Conservation (phyloP, 2,888 invertebrate species). For the Loripinus fragilis region DNA sequence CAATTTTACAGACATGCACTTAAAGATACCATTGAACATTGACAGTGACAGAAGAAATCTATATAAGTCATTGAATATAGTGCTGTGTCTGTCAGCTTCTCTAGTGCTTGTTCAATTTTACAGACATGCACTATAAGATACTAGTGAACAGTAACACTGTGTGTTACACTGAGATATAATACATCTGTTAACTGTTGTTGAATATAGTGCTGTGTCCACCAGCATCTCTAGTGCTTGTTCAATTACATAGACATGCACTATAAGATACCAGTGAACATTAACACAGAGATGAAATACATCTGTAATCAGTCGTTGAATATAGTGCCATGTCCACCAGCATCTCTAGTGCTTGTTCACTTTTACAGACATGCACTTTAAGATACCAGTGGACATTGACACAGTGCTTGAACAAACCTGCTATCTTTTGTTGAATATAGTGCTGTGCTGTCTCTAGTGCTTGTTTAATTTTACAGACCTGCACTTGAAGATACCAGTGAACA, state of each 20-base stretch:
- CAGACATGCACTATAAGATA: background rate
- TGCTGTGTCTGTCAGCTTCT: too few species aligned
- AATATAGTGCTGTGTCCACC: background rate
- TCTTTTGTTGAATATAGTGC: too few species aligned
- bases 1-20: background rate
- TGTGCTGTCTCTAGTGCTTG: too few species aligned
- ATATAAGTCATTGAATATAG: too few species aligned
- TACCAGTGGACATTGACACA: too few species aligned
- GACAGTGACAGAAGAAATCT: too few species aligned
- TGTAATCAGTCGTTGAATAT: too few species aligned
- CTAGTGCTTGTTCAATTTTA: constrained; percentile 3
- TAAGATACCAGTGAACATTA: background rate
- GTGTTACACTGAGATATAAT: background rate
- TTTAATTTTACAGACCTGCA: too few species aligned
- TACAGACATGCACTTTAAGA: constrained; percentile 2
- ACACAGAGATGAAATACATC: background rate
- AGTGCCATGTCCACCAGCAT: too few species aligned
- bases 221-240: background rate
- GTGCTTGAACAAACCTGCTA: background rate
- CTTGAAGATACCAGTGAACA: too few species aligned
- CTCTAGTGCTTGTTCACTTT: background rate
- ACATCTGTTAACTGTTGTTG: too few species aligned
- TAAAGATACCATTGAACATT: background rate
- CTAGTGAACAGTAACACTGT: background rate
- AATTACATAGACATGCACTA: background rate